Conservation (phyloP, 1,140 invertebrate genomes). For the Hylyphantes graminicola region DNA sequence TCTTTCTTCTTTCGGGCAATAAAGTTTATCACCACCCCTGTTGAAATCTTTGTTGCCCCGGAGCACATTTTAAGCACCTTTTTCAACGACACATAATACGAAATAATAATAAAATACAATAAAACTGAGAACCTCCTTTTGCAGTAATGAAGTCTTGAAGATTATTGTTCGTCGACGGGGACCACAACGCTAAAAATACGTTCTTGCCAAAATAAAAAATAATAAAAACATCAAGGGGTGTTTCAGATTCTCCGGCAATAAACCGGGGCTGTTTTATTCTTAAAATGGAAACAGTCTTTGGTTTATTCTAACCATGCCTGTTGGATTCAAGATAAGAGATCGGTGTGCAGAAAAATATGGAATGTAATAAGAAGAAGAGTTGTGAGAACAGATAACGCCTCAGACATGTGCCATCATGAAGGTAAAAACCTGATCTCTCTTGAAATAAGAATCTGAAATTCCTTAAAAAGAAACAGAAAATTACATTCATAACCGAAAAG, state of each 20-base stretch:
- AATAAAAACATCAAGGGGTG: background rate
- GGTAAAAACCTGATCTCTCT: no score
- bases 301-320: slow-evolving; percentile 40
- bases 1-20: slow-evolving; percentile 21
- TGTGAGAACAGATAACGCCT: slow-evolving; percentile 23
- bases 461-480: no score
- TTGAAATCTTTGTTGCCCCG: background rate
- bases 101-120: background rate
- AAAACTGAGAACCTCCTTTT: background rate
- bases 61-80: slow-evolving; percentile 12
- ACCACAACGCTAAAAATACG: slow-evolving; percentile 43
- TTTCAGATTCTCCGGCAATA: slow-evolving; percentile 27
- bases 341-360: slow-evolving; percentile 19
- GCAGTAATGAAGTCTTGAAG: slow-evolving; percentile 44
- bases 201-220: background rate
- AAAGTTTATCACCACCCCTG: slow-evolving; percentile 43
- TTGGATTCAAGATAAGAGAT: slow-evolving; percentile 33
- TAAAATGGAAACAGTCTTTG: slow-evolving; percentile 38
- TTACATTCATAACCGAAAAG: no score
- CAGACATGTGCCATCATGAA: background rate
- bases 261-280: slow-evolving; percentile 15
- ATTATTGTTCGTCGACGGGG: slow-evolving; percentile 29
- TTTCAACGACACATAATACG: slow-evolving; percentile 12
- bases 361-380: slow-evolving; percentile 18
- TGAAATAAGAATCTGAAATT: no score